These are phyloP conservation scores for Ctenochaetus hawaiiensis DNA, from an alignment of 2,797 vertebrate genomes.

Conservation along the genomic window DNA sequence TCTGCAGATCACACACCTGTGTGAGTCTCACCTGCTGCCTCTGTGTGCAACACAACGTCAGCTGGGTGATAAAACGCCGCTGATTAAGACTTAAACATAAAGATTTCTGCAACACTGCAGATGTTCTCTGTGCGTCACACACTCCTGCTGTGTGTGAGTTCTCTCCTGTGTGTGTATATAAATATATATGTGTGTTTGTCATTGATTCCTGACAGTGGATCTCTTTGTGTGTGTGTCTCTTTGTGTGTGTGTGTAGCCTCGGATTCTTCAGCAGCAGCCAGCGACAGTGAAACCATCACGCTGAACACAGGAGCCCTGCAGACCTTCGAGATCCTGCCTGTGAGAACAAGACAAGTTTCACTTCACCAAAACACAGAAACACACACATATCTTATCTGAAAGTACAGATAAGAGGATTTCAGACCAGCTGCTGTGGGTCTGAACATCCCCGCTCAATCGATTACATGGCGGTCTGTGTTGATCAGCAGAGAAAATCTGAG, in stretches of 20 bases:
- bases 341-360: slow-evolving; percentile 77
- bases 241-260: too few species aligned
- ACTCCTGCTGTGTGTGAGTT: background rate
- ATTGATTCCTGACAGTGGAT: background rate
- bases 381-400: too few species aligned
- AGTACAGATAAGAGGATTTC: background rate
- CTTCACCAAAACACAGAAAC: background rate
- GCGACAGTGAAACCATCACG: slow-evolving; percentile 93
- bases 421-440: background rate
- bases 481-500: too few species aligned
- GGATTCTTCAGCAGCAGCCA: slow-evolving; percentile 83
- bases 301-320: slow-evolving; percentile 94
- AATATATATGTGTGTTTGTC: background rate
- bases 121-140: too few species aligned
- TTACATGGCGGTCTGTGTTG: too few species aligned
- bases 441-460: too few species aligned
- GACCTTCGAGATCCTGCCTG: slow-evolving; percentile 98
- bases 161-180: background rate
- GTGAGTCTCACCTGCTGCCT: slow-evolving; percentile 83
- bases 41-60: too few species aligned
- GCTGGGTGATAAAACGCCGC: too few species aligned
- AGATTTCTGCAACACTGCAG: too few species aligned
- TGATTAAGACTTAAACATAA: too few species aligned
- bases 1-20: slow-evolving; percentile 96
- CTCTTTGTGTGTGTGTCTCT: background rate